These are phyloP conservation scores for Polydrusus cervinus DNA, from an alignment of 2,888 invertebrate species.

Conservation along the genomic window DNA sequence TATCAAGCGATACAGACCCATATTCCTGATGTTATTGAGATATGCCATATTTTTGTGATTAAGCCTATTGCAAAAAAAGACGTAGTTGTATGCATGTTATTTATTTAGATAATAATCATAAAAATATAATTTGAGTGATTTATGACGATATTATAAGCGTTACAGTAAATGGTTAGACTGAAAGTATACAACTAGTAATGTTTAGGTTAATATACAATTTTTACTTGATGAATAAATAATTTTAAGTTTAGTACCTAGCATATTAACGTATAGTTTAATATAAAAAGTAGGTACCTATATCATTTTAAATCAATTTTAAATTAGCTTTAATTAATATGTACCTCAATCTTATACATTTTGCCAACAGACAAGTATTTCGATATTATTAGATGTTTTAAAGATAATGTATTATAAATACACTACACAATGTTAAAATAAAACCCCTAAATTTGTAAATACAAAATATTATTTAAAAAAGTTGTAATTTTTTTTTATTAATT, in stretches of 20 bases:
- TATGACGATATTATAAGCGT: conserved; percentile 37
- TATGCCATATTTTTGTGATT: conserved; percentile 27
- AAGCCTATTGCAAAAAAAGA: conserved; percentile 38
- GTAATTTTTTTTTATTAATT: background rate
- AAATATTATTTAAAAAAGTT: background rate
- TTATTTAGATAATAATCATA: conserved; percentile 27
- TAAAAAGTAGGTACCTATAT: conserved; percentile 1
- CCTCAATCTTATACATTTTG: conserved; percentile 10
- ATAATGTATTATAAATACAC: too few species aligned
- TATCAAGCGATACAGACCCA: background rate
- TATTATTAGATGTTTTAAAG: conserved; percentile 8
- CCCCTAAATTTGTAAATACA: conserved; percentile 4
- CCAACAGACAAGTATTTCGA: conserved; percentile 13
- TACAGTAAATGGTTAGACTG: conserved; percentile 35
- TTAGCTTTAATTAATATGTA: conserved; percentile 16
- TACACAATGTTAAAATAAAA: conserved; percentile 2
- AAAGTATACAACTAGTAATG: conserved; percentile 35
- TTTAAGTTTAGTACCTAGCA: conserved; percentile 6
- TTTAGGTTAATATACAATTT: conserved; percentile 24
- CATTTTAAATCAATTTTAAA: conserved; percentile 17
- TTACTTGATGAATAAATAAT: conserved; percentile 12
- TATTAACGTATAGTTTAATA: background rate
- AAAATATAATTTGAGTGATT: conserved; percentile 25
- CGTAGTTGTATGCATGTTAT: conserved; percentile 33
- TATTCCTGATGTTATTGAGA: conserved; percentile 7